A percentile compares a stretch with the other conserved stretches of the same genome.
Conservation (phyloP, 2,797 vertebrate species). For the Hydrolagus colliei region DNA sequence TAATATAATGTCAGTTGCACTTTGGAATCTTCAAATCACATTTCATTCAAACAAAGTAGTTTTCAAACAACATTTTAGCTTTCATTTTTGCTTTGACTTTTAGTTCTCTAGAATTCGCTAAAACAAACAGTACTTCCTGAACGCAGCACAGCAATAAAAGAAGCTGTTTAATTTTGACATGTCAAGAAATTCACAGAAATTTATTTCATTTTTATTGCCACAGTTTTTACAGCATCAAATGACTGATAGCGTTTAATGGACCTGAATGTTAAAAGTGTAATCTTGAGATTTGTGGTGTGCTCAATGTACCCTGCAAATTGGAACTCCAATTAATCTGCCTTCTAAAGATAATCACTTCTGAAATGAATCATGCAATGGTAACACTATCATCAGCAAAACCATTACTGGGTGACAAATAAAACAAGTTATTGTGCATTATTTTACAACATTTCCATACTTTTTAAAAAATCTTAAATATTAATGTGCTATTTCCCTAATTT, state of each 20-base stretch:
- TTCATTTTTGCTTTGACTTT: neutral
- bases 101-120: no score
- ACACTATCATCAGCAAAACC: slow-evolving; percentile 17
- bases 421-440: no score
- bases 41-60: neutral
- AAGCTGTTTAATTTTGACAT: slow-evolving; percentile 34
- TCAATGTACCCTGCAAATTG: slow-evolving; percentile 58
- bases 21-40: neutral
- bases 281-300: slow-evolving; percentile 49
- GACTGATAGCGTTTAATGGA: slow-evolving; percentile 54
- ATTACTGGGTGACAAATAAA: no score
- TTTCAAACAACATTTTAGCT: neutral
- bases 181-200: slow-evolving; percentile 37
- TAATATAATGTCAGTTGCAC: neutral
- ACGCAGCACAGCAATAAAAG: neutral
- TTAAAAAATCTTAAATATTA: neutral
- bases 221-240: slow-evolving; percentile 46
- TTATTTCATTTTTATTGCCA: slow-evolving; percentile 37
- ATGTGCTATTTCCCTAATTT: neutral
- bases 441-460: no score
- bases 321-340: slow-evolving; percentile 56
- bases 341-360: slow-evolving; percentile 53
- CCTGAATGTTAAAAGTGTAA: slow-evolving; percentile 50
- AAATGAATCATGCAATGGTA: slow-evolving; percentile 54
- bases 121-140: neutral